A percentile compares a stretch with the other conserved stretches of the same genome.
Evolutionary conservation across 2,888 invertebrate genomes (phyloP).

Genomic region (Amorpha juglandis): DNA sequence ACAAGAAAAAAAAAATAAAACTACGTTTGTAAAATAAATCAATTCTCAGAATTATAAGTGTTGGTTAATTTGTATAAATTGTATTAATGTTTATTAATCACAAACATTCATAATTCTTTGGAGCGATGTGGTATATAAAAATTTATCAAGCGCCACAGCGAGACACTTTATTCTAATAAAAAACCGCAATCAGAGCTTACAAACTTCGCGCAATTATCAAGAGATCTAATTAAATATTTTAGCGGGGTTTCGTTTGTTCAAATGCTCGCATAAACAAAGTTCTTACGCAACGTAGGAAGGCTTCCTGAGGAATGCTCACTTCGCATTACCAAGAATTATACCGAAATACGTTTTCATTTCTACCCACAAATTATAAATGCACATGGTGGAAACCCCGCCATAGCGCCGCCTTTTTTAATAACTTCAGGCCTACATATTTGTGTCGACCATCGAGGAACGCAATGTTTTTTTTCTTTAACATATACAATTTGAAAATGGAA

Average conservation of each 20-base stretch:
- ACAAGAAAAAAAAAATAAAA: background rate
- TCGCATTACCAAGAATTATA: background rate
- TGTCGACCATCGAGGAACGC: no score
- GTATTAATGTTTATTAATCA: background rate
- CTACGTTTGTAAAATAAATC: background rate
- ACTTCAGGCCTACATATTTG: no score
- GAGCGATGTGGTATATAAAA: background rate
- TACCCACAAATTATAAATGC: background rate
- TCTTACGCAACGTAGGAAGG: background rate
- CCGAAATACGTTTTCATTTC: background rate
- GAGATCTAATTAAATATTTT: conserved; percentile 44
- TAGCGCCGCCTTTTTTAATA: no score
- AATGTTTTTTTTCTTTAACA: no score
- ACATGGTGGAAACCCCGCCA: no score
- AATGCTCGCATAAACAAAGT: conserved; percentile 1
- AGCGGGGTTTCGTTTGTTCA: background rate
- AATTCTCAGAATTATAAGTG: background rate
- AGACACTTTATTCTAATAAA: conserved; percentile 36
- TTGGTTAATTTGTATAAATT: background rate
- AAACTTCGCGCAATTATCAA: conserved; percentile 46
- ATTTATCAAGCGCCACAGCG: conserved; percentile 29
- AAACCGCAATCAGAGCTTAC: conserved; percentile 44
- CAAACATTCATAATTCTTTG: background rate
- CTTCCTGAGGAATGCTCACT: background rate
- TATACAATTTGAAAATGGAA: no score